Base-by-base conservation (phyloP, 2,888 invertebrate species). In the Phyllotreta striolata region DNA sequence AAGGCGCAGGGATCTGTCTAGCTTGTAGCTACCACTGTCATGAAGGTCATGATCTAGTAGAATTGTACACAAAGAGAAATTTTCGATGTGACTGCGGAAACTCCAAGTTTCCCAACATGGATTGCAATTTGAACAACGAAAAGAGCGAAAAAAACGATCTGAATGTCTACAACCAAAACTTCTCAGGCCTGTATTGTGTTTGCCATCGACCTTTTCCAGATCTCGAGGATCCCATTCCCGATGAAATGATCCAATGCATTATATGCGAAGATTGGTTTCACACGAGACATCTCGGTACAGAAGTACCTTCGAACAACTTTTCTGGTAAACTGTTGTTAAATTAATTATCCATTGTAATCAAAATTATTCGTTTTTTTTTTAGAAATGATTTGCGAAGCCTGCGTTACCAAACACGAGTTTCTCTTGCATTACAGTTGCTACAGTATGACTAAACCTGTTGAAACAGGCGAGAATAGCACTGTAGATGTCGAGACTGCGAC, bases 261-360 rank as follows among this genome's bases (percentile, higher is more conserved):
- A 84, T 97, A 58, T 99, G 99, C 81, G 99, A 99, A 80, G 98
- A 99, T 81, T 99, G 99, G 99, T 94, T 90, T 75, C 99, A 99
- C 83, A 86, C 90, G 34, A 81, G 89, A 72, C 93, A 94, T 80
- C 82, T 93, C 67, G 88, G 88, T 66, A 83, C 85, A 2, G 76
- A 79, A 44, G 83, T 86, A 49, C 85, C 89, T 8, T 80, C 84
- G 6, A 84, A 84, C 70, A 86, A 74, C 66, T 77, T 77, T 73
- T 71, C 74, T 55, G 76, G 76, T 76, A 63, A 67, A 64, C 38
- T 55, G 24, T 12, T 38, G 4, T 24, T 14, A 24, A 57, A 63
- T 41, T 13, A 44, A 35, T 39, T 41, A 58, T 13, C 51, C n/a
- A 52, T 4, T 10, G n/a, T 10, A 14, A 24, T 40, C 38, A 37